Evolutionary conservation across 2,797 vertebrate species (phyloP), one percentile per base, ranked within the genome.

Genomic region (Enteromius unitaeniatus): DNA sequence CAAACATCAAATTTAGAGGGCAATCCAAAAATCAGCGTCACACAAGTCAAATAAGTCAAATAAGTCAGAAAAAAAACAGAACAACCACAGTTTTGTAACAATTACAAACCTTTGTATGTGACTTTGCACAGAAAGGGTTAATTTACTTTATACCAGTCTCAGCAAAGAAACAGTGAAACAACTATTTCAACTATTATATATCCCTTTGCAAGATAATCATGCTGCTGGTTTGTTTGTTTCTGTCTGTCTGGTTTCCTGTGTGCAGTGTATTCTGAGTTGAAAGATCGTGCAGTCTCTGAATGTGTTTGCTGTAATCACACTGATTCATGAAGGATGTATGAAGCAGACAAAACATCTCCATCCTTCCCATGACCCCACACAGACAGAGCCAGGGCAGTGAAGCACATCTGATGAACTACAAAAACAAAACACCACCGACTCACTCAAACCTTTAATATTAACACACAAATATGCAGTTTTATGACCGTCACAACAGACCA

Each of bases 321-420:
- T 76, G 72, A 67, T 19, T 64, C 62, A 69, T 55, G 47, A 67
- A 65, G 68, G n/a, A 51, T 31, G 31, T 34, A 82, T 23, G 31
- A 67, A 37, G 40, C 60, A 49, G 80, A 74, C 8, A 34, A 60
- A 75, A 40, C 58, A 40, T 75, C 70, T 82, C 13, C 15, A 47
- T 75, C 21, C 26, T 51, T 82, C 49, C 62, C 31, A 73, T 76
- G 47, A 65, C 53, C 8, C 21, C 53, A 1, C 53, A 55, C 55
- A 58, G 9, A 60, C n/a, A 26, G n/a, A 26, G 10, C n/a, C 55
- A 26, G n/a, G 23, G 55, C n/a, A 11, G n/a, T 11, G 10, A 23
- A 58, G n/a, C 9, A 65, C 31, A 21, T 67, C 34, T 64, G 62
- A 64, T 34, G 62, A 2, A 31, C 62, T 67, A 40, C 31, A 67